Base-by-base conservation (phyloP, 2,888 invertebrate genomes). In the Cistogaster globosa region DNA sequence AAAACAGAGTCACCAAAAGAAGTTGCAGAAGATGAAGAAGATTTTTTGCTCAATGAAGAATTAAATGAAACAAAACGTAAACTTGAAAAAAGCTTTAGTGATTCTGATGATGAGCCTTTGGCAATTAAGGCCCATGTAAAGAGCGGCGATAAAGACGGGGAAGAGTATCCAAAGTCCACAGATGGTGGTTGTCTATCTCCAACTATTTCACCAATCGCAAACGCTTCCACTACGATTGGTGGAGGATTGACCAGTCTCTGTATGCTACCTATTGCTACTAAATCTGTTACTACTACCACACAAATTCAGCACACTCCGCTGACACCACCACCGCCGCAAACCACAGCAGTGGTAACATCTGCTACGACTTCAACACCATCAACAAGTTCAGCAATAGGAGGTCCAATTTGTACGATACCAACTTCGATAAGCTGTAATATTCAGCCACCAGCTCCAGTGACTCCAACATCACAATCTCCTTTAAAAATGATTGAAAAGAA, bases 31-130 rank as follows among this genome's bases (percentile, higher is more conserved):
- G 92, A 92, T 8, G 92, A 92, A 78, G 90, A 90, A 81, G 91
- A 92, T 86, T 91, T 91, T 88, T 83, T 92, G 58, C 87, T 91
- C 32, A 92, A 90, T 80, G 89, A 91, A 87, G 90, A 91, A 74
- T 88, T 91, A 22, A 90, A 90, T 75, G 90, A 92, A 88, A 91
- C 90, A 0, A 91, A 90, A 86, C 88, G 92, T 20, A 91, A 92
- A 88, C 88, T 93, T 11, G 93, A 93, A 81, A 93, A 93, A 86
- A 94, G 92, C 87, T 94, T 94, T 82, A 94, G 94, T 88, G 95
- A 95, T 89, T 95, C 95, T 1, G 95, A 95, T 87, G 95, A 95
- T 88, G 95, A 95, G 89, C 95, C 95, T 12, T 88, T 95, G 69
- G 94, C 94, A 22, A 93, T 93, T 76, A 94, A 95, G 88, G 91